Evolutionary conservation across 2,797 vertebrate species (phyloP).

Genomic region (Caiman crocodilus): DNA sequence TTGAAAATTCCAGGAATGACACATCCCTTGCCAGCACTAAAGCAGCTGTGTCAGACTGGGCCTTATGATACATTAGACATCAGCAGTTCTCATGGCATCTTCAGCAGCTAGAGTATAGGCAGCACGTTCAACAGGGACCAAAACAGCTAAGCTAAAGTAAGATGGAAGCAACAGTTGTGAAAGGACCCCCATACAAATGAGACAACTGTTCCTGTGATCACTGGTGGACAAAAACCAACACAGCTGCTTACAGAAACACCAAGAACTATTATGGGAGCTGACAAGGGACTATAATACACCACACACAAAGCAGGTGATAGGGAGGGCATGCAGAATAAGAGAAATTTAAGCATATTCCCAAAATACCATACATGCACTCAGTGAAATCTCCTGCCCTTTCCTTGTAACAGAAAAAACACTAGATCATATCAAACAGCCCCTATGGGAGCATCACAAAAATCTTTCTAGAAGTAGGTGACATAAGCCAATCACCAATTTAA

Average conservation of each 20-base stretch:
- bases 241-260: background rate
- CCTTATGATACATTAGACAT: background rate
- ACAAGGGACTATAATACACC: background rate
- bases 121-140: background rate
- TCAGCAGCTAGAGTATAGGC: background rate
- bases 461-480: background rate
- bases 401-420: background rate
- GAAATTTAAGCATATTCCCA: background rate
- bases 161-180: background rate
- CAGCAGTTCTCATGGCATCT: background rate
- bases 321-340: background rate
- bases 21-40: background rate
- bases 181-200: background rate
- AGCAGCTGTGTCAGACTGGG: background rate
- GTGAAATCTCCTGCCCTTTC: background rate
- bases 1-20: background rate
- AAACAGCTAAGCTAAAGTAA: background rate
- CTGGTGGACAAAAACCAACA: background rate
- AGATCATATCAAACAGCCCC: background rate
- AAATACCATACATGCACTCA: background rate
- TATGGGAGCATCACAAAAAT: background rate
- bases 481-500: background rate
- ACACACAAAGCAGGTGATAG: background rate
- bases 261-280: background rate
- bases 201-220: background rate